Conservation (phyloP, 2,113 vertebrate genomes). For the Steatornis caripensis region DNA sequence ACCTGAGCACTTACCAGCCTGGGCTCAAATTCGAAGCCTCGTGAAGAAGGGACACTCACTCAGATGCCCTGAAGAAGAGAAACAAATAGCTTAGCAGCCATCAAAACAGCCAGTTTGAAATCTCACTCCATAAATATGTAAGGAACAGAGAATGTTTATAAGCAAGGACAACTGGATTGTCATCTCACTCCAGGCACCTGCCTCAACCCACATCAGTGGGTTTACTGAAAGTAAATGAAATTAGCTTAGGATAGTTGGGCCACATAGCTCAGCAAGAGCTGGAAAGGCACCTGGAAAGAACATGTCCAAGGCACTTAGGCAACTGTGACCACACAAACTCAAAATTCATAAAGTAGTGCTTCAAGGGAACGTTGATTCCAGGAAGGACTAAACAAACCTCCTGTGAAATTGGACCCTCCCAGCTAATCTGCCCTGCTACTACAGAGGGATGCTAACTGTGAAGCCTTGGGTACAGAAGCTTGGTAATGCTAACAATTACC, state of each 20-base stretch:
- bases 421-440: not conserved
- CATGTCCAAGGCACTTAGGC: not conserved
- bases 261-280: not conserved
- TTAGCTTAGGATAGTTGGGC: not conserved
- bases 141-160: not conserved
- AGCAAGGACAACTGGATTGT: not conserved
- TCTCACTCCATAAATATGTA: not conserved
- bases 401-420: not conserved
- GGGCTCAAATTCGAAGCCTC: constrained; percentile 4
- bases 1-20: constrained; percentile 44
- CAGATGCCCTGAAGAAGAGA: constrained; percentile 22
- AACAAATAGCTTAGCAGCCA: constrained; percentile 3
- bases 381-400: not conserved
- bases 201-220: not conserved
- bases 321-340: not conserved
- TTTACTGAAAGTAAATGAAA: not conserved
- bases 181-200: not conserved
- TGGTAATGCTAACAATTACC: not conserved
- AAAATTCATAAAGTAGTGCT: not conserved
- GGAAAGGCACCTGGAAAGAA: not conserved
- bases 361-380: not conserved
- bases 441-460: not conserved
- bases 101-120: not conserved
- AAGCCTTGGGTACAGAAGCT: not conserved
- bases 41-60: constrained; percentile 25